Evolutionary conservation across 1,140 invertebrate genomes (phyloP), one percentile per base, ranked within the genome.

Genomic region (Diprion similis): DNA sequence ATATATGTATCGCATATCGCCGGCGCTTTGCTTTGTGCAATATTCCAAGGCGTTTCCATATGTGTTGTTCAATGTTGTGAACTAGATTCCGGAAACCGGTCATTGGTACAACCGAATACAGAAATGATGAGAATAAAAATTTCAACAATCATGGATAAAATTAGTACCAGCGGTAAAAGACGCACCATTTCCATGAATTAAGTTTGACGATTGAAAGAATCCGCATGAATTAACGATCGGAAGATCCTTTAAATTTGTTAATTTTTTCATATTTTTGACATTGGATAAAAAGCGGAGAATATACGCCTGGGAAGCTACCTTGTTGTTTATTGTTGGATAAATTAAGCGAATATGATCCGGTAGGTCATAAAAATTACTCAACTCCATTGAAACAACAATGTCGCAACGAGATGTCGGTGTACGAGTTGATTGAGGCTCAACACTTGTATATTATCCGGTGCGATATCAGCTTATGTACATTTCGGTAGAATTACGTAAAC

Each of bases 351-450:
- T 59, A 59, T 59, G 51, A 59, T 59, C 51, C n/a, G 9, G 51
- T 59, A 17, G 51, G 51, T 59, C 11, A 59, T 59, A 59, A 59
- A 59, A 59, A 59, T 59, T 59, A 59, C 51, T 9, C 51, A 15
- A 59, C 51, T 59, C 51, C n/a, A 59, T 59, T 59, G n/a, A 59
- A 59, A 17, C 51, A 59, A 59, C 51, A 59, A 59, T 59, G 11
- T 59, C 6, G 51, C 51, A 59, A 59, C 9, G 51, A 59, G 51
- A 17, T 59, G 51, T 59, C 6, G 6, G 24, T 6, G 24, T 37
- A 37, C 51, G 51, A 15, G 51, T 59, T 59, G 51, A 59, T 59
- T 59, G 8, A 59, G 51, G 51, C 9, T 37, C 24, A 37, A 15
- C n/a, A 59, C 51, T 13, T 17, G 11, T 59, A 17, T 59, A 59